Conservation (phyloP, 2,797 vertebrate species). For the Kryptolebias ocellatus region DNA sequence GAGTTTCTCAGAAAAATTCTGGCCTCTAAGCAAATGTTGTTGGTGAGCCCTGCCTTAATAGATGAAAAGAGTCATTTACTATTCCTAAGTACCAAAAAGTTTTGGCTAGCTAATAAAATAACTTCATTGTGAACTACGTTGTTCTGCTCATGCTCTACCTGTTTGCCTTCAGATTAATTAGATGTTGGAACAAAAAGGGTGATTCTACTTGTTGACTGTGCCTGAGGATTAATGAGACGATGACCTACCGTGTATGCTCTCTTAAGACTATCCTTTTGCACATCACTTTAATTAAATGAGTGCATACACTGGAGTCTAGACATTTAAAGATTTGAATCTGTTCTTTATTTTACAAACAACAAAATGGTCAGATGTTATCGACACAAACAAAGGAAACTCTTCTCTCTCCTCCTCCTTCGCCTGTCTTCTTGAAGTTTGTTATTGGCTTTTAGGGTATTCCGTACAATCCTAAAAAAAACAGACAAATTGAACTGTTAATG, state of each 20-base stretch:
- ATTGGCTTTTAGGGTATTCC: not conserved
- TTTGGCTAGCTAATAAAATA: no score
- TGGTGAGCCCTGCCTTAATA: no score
- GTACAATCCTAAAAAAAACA: not conserved
- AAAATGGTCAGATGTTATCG: not conserved
- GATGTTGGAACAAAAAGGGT: constrained; percentile 5
- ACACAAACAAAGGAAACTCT: not conserved
- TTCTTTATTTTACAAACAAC: constrained; percentile 16
- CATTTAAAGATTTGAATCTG: constrained; percentile 21
- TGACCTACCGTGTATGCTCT: constrained; percentile 59
- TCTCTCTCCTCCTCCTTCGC: no score
- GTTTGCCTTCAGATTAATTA: constrained; percentile 51
- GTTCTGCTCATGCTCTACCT: constrained; percentile 28
- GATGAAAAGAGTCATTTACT: no score
- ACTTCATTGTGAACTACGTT: not conserved
- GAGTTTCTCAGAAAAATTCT: no score
- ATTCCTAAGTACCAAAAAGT: no score
- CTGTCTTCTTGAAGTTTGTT: not conserved
- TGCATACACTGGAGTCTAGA: constrained; percentile 52
- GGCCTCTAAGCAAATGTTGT: no score
- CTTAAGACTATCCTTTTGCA: constrained; percentile 45
- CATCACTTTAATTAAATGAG: constrained; percentile 69
- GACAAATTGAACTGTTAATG: not conserved
- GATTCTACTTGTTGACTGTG: constrained; percentile 58
- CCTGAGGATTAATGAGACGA: constrained; percentile 58